Conservation (phyloP, 2,888 invertebrate genomes). For the Ectobius pallidus region DNA sequence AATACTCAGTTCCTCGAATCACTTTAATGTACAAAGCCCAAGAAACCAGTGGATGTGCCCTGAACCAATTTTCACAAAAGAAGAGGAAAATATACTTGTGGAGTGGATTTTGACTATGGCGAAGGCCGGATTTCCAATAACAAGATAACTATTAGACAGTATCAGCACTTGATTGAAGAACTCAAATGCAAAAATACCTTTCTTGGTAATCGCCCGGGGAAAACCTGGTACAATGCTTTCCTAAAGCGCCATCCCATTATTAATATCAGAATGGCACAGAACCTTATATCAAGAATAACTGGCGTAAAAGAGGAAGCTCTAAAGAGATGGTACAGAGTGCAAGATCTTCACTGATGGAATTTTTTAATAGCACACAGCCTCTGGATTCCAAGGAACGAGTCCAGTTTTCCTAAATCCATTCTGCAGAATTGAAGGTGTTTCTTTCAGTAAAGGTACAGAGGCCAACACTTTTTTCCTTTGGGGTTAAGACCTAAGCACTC, state of each 20-base stretch:
- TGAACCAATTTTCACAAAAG: no score
- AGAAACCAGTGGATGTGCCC: neutral
- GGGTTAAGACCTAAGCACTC: no score
- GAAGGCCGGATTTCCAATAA: conserved; percentile 12
- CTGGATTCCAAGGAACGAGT: neutral
- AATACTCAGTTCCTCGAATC: no score
- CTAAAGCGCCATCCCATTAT: conserved; percentile 49
- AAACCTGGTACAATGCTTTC: conserved; percentile 51
- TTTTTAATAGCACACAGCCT: neutral
- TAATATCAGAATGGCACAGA: conserved; percentile 47
- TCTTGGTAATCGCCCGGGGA: conserved; percentile 42
- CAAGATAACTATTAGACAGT: conserved; percentile 12
- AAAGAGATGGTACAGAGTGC: conserved; percentile 46
- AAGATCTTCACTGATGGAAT: conserved; percentile 30
- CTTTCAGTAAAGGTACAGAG: neutral
- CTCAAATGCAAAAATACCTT: no score
- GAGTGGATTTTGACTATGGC: neutral
- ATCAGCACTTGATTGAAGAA: neutral
- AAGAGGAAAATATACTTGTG: neutral
- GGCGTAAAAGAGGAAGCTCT: conserved; percentile 48
- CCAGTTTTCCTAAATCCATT: no score
- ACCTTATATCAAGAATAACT: conserved; percentile 46
- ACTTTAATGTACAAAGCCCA: no score
- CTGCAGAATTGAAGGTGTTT: neutral
- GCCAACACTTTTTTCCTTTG: no score